A percentile compares a stretch with the other conserved stretches of the same genome.
Evolutionary conservation across 1,140 invertebrate species (phyloP).

Genomic region (Nasonia longicornis): DNA sequence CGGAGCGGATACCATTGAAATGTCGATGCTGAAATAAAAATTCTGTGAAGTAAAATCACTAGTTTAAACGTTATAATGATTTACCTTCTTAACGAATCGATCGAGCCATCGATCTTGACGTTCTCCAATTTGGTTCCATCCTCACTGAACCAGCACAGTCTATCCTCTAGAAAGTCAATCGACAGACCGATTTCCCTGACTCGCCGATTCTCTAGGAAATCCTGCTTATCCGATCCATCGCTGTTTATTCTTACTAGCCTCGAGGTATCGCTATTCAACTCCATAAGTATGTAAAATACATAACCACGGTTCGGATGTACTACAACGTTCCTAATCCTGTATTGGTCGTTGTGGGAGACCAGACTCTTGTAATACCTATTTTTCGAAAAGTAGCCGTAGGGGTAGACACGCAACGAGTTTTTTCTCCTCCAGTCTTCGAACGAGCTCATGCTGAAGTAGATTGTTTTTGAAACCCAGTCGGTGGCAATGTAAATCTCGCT

Average conservation of each 20-base stretch:
- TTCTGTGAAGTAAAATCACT: neutral
- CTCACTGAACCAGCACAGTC: constrained; percentile 23
- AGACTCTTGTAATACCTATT: neutral
- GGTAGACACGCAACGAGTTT: too few species aligned
- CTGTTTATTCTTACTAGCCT: neutral
- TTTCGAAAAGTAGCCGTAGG: neutral
- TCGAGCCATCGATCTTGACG: neutral
- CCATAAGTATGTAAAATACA: neutral
- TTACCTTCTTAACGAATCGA: too few species aligned
- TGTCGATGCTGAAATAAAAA: neutral
- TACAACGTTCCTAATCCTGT: neutral
- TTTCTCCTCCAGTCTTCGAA: too few species aligned
- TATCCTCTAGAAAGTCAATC: neutral
- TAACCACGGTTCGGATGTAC: neutral
- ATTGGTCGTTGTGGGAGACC: too few species aligned
- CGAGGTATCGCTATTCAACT: too few species aligned
- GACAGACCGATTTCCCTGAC: neutral
- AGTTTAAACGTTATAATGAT: too few species aligned
- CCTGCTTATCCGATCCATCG: neutral
- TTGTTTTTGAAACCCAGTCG: neutral
- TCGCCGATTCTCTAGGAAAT: neutral
- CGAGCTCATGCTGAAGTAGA: too few species aligned
- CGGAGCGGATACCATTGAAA: neutral
- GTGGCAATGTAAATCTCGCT: too few species aligned
- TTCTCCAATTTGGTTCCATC: neutral